These are phyloP conservation scores for Margaritifera margaritifera DNA, from an alignment of 2,888 invertebrate species.

Conservation along the genomic window DNA sequence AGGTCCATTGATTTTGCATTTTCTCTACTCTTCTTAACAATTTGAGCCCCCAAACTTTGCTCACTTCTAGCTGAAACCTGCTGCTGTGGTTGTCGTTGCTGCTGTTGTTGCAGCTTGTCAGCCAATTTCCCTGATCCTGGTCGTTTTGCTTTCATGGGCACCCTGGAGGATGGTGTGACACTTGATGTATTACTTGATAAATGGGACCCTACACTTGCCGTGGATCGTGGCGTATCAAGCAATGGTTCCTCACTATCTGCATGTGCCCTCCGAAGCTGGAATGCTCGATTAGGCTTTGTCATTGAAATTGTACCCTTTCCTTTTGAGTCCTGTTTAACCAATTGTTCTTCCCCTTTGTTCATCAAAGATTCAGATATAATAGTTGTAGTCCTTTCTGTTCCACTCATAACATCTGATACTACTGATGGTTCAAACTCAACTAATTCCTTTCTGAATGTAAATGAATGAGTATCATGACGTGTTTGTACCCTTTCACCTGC, in stretches of 20 bases:
- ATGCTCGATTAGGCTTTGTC: slow-evolving; percentile 80
- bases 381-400: slow-evolving; percentile 38
- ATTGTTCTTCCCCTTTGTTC: slow-evolving; percentile 70
- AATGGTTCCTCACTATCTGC: slow-evolving; percentile 48
- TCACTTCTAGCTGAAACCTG: slow-evolving; percentile 47
- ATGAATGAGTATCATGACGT: slow-evolving; percentile 10
- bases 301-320: slow-evolving; percentile 67
- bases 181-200: slow-evolving; percentile 39
- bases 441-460: slow-evolving; percentile 18
- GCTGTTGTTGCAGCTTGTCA: slow-evolving; percentile 16
- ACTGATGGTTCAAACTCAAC: slow-evolving; percentile 35
- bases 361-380: slow-evolving; percentile 69
- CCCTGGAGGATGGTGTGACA: slow-evolving; percentile 31
- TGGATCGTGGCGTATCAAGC: slow-evolving; percentile 31
- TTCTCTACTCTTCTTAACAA: slow-evolving; percentile 56
- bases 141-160: slow-evolving; percentile 38
- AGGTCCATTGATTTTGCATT: slow-evolving; percentile 24
- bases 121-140: slow-evolving; percentile 38
- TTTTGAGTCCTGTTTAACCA: slow-evolving; percentile 57
- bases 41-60: slow-evolving; percentile 61
- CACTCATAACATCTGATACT: slow-evolving; percentile 59
- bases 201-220: slow-evolving; percentile 25
- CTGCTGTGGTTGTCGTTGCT: no score
- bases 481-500: slow-evolving; percentile 27
- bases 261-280: slow-evolving; percentile 79